Evolutionary conservation across 2,113 vertebrate genomes (phyloP).

Genomic region (Vimba vimba): DNA sequence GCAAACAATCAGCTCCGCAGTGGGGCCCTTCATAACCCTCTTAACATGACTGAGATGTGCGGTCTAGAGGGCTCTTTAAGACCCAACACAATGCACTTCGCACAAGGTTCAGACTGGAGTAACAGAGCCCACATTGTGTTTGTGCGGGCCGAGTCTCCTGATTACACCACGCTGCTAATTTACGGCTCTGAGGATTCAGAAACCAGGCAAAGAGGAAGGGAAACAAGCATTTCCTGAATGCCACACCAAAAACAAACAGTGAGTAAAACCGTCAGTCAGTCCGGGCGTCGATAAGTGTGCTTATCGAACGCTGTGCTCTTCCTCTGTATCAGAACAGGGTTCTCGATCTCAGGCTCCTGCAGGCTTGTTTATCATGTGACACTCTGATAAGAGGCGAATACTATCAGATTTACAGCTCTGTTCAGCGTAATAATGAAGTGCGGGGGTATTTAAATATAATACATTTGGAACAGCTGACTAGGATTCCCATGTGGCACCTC

Average conservation of each 20-base stretch:
- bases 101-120: neutral
- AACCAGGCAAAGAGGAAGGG: neutral
- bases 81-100: neutral
- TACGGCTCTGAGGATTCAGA: neutral
- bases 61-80: neutral
- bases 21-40: constrained; percentile 61
- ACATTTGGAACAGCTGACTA: constrained; percentile 1
- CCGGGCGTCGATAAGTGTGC: neutral
- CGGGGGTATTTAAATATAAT: neutral
- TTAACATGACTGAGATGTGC: constrained; percentile 37
- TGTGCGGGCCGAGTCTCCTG: neutral
- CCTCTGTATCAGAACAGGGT: neutral
- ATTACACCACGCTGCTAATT: constrained; percentile 9
- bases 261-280: neutral
- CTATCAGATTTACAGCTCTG: neutral
- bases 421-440: neutral
- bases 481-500: neutral
- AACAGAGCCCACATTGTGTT: constrained; percentile 26
- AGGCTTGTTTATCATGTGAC: neutral
- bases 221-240: neutral
- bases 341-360: neutral
- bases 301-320: neutral
- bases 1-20: constrained; percentile 45
- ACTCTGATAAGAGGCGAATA: neutral
- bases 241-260: neutral